These are phyloP conservation scores for Samia ricini DNA, from an alignment of 1,140 invertebrate species.

Conservation along the genomic window DNA sequence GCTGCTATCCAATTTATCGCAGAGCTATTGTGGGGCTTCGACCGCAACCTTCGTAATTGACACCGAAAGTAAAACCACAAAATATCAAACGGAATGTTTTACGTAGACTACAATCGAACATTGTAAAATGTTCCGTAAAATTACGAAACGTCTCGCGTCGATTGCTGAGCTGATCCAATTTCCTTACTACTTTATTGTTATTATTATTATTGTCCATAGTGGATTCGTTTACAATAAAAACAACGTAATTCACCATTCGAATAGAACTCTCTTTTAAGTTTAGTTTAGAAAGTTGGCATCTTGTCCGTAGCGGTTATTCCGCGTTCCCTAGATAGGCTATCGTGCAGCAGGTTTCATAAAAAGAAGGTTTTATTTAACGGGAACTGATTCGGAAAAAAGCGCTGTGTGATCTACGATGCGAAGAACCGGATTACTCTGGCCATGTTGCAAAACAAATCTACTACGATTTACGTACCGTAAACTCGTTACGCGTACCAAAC, in stretches of 20 bases:
- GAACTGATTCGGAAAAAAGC: constrained; percentile 59
- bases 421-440: constrained; percentile 67
- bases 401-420: constrained; percentile 42
- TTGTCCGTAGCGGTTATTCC: constrained; percentile 70
- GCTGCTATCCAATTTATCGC: constrained; percentile 66
- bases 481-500: constrained; percentile 64
- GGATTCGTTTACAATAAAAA: constrained; percentile 56
- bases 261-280: constrained; percentile 65
- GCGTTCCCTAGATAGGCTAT: constrained; percentile 63
- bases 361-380: constrained; percentile 64
- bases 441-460: constrained; percentile 69
- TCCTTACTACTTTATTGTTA: constrained; percentile 59
- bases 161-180: constrained; percentile 36
- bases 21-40: constrained; percentile 54
- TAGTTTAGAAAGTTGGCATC: constrained; percentile 76
- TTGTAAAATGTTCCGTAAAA: constrained; percentile 38
- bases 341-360: constrained; percentile 55
- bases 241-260: constrained; percentile 62
- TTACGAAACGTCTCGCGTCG: constrained; percentile 45
- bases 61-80: constrained; percentile 57
- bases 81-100: constrained; percentile 45
- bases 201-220: constrained; percentile 52
- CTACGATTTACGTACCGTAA: constrained; percentile 74
- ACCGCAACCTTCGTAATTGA: constrained; percentile 63
- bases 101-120: constrained; percentile 31